These are phyloP conservation scores for Gadus chalcogrammus DNA, from an alignment of 2,113 vertebrate genomes.

Conservation along the genomic window DNA sequence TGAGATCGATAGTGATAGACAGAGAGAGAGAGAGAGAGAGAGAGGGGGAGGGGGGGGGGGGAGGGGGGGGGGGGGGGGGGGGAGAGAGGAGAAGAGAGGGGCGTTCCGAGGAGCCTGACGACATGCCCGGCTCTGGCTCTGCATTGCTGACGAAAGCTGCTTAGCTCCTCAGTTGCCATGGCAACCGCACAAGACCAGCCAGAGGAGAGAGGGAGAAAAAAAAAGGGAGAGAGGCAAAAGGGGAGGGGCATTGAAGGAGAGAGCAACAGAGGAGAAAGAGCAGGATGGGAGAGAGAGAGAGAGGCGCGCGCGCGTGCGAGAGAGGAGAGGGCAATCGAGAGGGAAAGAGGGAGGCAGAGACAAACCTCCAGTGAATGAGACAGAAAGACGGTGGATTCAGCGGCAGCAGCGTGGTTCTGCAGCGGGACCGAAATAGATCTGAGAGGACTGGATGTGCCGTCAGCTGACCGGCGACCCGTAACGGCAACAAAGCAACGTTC, in stretches of 20 bases:
- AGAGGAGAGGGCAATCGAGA: slow-evolving; percentile 12
- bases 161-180: slow-evolving; percentile 88
- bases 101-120: slow-evolving; percentile 68
- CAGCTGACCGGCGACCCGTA: slow-evolving; percentile 36
- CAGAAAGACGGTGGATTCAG: slow-evolving; percentile 8
- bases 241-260: slow-evolving; percentile 77
- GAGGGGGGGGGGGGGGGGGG: slow-evolving; percentile 34
- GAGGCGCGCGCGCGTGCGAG: neutral
- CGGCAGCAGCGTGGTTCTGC: slow-evolving; percentile 32
- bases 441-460: slow-evolving; percentile 40
- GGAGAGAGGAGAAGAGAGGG: slow-evolving; percentile 44
- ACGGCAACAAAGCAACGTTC: slow-evolving; percentile 20
- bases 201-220: slow-evolving; percentile 66
- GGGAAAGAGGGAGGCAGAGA: slow-evolving; percentile 60
- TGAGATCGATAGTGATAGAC: neutral
- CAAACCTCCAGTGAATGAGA: slow-evolving; percentile 61
- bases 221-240: slow-evolving; percentile 75
- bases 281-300: slow-evolving; percentile 72
- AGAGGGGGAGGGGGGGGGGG: slow-evolving; percentile 26
- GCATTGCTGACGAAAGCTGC: slow-evolving; percentile 85
- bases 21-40: slow-evolving; percentile 36
- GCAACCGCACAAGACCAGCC: slow-evolving; percentile 79
- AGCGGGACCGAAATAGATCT: slow-evolving; percentile 26
- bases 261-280: slow-evolving; percentile 79
- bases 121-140: slow-evolving; percentile 80